Evolutionary conservation across 2,113 vertebrate species (phyloP).

Genomic region (Tinamus guttatus): DNA sequence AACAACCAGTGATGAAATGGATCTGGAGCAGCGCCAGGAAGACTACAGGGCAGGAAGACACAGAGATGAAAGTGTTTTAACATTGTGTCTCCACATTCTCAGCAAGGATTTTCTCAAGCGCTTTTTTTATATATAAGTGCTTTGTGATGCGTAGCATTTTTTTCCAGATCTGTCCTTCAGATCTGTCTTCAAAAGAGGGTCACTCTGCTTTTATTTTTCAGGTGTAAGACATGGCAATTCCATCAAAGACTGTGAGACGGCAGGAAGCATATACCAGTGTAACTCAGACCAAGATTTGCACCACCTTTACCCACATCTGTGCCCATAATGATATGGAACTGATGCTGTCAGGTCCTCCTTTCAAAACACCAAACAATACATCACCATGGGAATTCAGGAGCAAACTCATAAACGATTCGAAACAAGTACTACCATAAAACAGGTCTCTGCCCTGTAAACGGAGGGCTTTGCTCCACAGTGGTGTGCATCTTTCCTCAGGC

Average conservation of each 20-base stretch:
- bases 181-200: not conserved
- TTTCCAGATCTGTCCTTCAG: constrained; percentile 16
- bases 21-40: not conserved
- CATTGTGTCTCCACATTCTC: not conserved
- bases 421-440: not conserved
- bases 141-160: not conserved
- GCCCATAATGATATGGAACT: fast-evolving
- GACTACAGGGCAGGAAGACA: constrained; percentile 37
- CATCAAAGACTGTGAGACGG: not conserved
- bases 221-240: not conserved
- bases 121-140: not conserved
- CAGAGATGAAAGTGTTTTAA: constrained; percentile 39
- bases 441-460: not conserved
- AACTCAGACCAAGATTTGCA: not conserved
- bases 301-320: fast-evolving
- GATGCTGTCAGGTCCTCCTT: not conserved
- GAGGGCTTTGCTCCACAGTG: not conserved
- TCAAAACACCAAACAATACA: not conserved
- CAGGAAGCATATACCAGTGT: not conserved
- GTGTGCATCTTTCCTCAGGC: fast-evolving
- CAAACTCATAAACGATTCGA: not conserved
- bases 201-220: not conserved
- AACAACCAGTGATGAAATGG: constrained; percentile 18
- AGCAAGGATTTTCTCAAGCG: constrained; percentile 28
- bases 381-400: not conserved